A percentile compares a stretch with the other conserved stretches of the same genome.
Evolutionary conservation across 2,888 invertebrate genomes (phyloP).

Genomic region (Phaedon cochleariae): DNA sequence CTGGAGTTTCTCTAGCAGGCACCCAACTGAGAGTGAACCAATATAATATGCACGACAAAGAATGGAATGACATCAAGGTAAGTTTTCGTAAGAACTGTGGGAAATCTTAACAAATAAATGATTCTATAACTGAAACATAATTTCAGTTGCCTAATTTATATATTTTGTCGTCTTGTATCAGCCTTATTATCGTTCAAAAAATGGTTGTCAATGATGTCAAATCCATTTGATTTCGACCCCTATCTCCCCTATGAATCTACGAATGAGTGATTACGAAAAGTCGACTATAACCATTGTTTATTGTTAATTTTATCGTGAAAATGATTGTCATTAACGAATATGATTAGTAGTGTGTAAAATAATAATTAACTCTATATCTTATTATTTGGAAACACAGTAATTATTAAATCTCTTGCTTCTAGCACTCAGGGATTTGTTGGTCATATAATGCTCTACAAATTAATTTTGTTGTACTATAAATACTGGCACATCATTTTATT

Average conservation of each 20-base stretch:
- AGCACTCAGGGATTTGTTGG: neutral
- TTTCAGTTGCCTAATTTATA: neutral
- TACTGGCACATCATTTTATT: too few relatives aligned
- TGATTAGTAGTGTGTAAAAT: conserved; percentile 12
- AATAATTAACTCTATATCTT: conserved; percentile 4
- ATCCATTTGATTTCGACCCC: neutral
- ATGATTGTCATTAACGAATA: conserved; percentile 23
- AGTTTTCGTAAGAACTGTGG: conserved; percentile 37
- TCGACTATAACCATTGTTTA: conserved; percentile 32
- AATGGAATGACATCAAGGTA: conserved; percentile 87
- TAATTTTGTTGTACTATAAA: too few relatives aligned
- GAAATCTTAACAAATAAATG: conserved; percentile 5
- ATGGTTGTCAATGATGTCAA: neutral
- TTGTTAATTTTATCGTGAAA: conserved; percentile 24
- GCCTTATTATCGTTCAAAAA: neutral
- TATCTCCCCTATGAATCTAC: neutral
- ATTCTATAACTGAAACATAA: neutral
- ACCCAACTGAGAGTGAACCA: conserved; percentile 88
- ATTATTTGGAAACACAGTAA: conserved; percentile 1
- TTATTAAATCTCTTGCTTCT: neutral
- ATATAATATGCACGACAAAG: conserved; percentile 86
- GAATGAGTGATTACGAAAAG: conserved; percentile 8
- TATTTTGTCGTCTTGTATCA: neutral
- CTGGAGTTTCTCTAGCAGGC: conserved; percentile 86
- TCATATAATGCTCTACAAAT: too few relatives aligned